A percentile compares a stretch with the other conserved stretches of the same genome.
These are phyloP conservation scores for Sinopyrophorus schimmeli DNA, from an alignment of 2,888 invertebrate genomes.

Conservation along the genomic window DNA sequence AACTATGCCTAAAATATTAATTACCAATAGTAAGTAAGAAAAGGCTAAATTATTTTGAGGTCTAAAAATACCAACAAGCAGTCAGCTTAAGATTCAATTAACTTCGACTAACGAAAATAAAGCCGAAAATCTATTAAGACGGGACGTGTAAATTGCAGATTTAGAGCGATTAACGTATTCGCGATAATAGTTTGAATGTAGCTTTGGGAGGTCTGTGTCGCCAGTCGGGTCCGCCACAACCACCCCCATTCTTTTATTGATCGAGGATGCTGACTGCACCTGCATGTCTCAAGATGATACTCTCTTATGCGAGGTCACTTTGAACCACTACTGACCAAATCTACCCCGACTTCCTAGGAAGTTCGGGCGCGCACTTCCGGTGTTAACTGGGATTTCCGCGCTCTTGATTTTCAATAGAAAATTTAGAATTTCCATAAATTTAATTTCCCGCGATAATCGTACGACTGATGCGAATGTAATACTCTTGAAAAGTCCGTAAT, in stretches of 20 bases:
- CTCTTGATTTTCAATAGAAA: no score
- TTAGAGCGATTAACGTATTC: constrained; percentile 21
- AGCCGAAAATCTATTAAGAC: neutral
- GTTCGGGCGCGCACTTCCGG: no score
- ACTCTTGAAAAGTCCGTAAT: no score
- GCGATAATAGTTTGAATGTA: constrained; percentile 18
- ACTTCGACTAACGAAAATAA: neutral
- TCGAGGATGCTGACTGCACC: constrained; percentile 33
- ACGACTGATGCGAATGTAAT: no score
- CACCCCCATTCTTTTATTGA: constrained; percentile 36
- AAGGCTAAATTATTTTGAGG: no score
- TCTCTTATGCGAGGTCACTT: constrained; percentile 10
- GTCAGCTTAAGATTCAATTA: neutral
- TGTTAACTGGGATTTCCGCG: no score
- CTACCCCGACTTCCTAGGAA: constrained; percentile 8
- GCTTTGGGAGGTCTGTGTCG: constrained; percentile 29
- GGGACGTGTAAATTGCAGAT: constrained; percentile 20
- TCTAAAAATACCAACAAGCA: neutral
- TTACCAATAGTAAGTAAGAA: no score
- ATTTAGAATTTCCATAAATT: no score
- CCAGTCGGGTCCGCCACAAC: constrained; percentile 34
- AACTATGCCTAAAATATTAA: no score
- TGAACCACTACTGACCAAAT: no score
- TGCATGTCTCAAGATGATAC: constrained; percentile 29
- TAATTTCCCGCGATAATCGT: no score